Conservation (phyloP, 2,113 vertebrate genomes). For the Amphiprion ocellaris region DNA sequence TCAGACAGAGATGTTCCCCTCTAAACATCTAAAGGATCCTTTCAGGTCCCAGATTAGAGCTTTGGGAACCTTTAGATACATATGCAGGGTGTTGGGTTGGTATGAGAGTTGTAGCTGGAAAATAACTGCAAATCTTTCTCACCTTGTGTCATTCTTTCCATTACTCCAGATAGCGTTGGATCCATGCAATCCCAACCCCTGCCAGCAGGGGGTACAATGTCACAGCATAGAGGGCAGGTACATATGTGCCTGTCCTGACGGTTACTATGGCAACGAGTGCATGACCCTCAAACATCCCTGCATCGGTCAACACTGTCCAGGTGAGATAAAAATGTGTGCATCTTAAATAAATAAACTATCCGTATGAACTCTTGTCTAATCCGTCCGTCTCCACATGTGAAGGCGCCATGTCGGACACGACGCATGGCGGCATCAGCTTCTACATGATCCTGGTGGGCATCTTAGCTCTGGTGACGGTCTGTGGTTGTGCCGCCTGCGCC, state of each 20-base stretch:
- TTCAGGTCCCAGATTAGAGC: background rate
- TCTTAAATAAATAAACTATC: background rate
- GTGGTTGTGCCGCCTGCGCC: constrained; percentile 75
- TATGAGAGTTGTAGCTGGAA: background rate
- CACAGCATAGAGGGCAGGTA: constrained; percentile 75
- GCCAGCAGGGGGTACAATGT: constrained; percentile 80
- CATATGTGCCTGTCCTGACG: constrained; percentile 81
- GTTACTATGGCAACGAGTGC: constrained; percentile 81
- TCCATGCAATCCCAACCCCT: constrained; percentile 83
- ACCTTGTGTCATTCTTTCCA: background rate
- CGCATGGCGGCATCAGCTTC: constrained; percentile 69
- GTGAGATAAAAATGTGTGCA: constrained; percentile 51
- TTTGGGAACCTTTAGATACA: background rate
- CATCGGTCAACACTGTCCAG: constrained; percentile 82
- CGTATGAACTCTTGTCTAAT: background rate
- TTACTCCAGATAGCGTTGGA: constrained; percentile 73
- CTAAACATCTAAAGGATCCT: background rate
- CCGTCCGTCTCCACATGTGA: background rate
- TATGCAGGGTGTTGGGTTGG: background rate
- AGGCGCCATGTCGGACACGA: constrained; percentile 75
- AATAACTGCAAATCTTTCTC: background rate
- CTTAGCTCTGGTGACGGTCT: constrained; percentile 74
- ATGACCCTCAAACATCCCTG: constrained; percentile 78
- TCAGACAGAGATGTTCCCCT: too few species aligned
- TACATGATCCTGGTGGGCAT: constrained; percentile 83